Conservation (phyloP, 2,888 invertebrate species). For the Graphium colonna region DNA sequence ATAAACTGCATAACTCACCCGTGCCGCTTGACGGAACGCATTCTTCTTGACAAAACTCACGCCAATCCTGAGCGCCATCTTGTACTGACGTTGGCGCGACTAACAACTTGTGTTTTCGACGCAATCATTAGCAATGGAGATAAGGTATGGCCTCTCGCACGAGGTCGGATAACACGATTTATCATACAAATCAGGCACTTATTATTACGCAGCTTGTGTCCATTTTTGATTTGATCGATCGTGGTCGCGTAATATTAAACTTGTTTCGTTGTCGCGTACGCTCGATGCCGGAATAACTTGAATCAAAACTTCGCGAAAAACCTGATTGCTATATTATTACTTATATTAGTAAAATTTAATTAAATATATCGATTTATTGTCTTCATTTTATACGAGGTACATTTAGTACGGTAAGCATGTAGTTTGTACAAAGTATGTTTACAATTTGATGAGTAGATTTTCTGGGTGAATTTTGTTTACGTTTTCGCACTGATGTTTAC, state of each 20-base stretch:
- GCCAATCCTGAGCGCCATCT: constrained; percentile 62
- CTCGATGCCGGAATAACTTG: neutral
- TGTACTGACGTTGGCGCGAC: constrained; percentile 30
- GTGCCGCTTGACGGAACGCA: constrained; percentile 40
- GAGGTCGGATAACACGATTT: constrained; percentile 17
- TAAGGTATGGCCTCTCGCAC: constrained; percentile 44
- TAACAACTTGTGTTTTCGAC: constrained; percentile 34
- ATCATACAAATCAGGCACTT: constrained; percentile 12
- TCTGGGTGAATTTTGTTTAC: no score
- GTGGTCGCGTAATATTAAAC: neutral
- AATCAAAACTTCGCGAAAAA: neutral
- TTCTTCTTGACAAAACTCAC: constrained; percentile 52
- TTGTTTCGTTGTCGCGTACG: neutral
- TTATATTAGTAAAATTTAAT: no score
- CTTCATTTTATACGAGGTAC: no score
- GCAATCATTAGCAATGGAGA: constrained; percentile 57
- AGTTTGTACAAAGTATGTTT: no score
- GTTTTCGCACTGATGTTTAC: no score
- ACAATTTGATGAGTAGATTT: no score
- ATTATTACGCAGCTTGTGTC: neutral
- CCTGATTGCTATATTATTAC: no score
- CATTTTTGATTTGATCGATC: neutral
- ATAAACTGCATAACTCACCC: constrained; percentile 46
- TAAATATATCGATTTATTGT: no score
- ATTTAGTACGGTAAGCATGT: no score